Percentiles rank a stretch among this genome's conserved stretches.
Evolutionary conservation across 2,888 invertebrate genomes (phyloP).

Genomic region (Amiota mariae): DNA sequence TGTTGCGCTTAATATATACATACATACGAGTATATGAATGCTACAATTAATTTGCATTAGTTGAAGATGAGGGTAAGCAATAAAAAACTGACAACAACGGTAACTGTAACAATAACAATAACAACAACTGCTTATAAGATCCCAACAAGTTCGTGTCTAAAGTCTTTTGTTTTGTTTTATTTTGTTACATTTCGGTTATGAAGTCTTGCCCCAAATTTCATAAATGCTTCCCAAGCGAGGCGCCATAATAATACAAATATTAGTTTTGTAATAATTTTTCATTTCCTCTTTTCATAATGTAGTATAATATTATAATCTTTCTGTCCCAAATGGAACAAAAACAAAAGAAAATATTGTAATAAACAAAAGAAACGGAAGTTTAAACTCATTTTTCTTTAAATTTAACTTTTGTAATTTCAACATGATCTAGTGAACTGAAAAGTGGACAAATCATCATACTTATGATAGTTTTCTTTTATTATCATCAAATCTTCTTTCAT

Average conservation of each 20-base stretch:
- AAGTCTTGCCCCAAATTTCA: conserved; percentile 43
- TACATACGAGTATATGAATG: too few species aligned
- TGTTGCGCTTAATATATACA: conserved; percentile 21
- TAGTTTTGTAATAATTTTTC: conserved; percentile 56
- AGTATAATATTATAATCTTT: not conserved
- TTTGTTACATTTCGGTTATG: conserved; percentile 9
- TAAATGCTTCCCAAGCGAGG: conserved; percentile 40
- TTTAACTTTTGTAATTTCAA: not conserved
- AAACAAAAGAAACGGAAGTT: conserved; percentile 21
- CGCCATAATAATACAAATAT: not conserved
- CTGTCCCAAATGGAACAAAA: conserved; percentile 29
- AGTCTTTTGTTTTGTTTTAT: conserved; percentile 50
- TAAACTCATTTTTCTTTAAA: conserved; percentile 9
- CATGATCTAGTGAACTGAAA: not conserved
- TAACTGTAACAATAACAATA: not conserved
- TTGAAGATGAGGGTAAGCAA: conserved; percentile 37
- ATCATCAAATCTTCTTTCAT: too few species aligned
- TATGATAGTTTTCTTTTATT: too few species aligned
- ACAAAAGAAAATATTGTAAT: conserved; percentile 34
- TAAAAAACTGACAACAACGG: not conserved
- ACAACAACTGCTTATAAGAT: not conserved
- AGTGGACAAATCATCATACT: not conserved
- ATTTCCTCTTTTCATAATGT: conserved; percentile 48
- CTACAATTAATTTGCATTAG: conserved; percentile 51
- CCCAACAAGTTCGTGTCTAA: conserved; percentile 49